Evolutionary conservation across 1,140 invertebrate species (phyloP).

Genomic region (Lepidurus packardi): DNA sequence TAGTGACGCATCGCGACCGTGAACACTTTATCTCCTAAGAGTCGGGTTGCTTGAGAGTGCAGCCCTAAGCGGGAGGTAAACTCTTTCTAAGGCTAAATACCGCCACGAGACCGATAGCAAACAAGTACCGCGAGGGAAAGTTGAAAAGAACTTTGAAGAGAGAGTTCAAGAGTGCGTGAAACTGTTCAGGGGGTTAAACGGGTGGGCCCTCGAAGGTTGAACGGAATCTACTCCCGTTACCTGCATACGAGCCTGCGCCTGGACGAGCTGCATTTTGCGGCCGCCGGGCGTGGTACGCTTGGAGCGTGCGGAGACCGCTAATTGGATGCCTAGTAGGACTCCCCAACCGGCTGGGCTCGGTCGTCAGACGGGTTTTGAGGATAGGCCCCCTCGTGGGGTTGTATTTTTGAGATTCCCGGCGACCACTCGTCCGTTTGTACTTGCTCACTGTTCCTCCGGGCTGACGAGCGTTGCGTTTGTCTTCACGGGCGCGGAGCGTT

Average conservation of each 20-base stretch:
- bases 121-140: constrained; percentile 88
- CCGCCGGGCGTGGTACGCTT: constrained; percentile 4
- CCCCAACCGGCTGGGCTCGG: constrained; percentile 27
- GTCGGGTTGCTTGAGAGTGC: constrained; percentile 79
- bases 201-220: constrained; percentile 43
- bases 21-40: constrained; percentile 52
- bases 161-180: constrained; percentile 82
- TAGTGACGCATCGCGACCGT: constrained; percentile 53
- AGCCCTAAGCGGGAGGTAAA: constrained; percentile 76
- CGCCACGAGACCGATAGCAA: constrained; percentile 74
- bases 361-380: constrained; percentile 14
- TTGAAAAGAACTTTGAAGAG: constrained; percentile 84
- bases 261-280: constrained; percentile 22
- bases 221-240: constrained; percentile 33
- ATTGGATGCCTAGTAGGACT: constrained; percentile 30
- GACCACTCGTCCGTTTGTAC: background rate
- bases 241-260: constrained; percentile 20
- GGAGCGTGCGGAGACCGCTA: constrained; percentile 24
- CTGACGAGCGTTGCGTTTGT: background rate
- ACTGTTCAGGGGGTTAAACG: constrained; percentile 64
- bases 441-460: background rate
- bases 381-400: background rate
- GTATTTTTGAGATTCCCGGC: constrained; percentile 18
- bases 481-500: no score
- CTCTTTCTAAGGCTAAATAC: constrained; percentile 83